These are phyloP conservation scores for Camptogramma bilineatum DNA, from an alignment of 2,888 invertebrate genomes.

Conservation along the genomic window DNA sequence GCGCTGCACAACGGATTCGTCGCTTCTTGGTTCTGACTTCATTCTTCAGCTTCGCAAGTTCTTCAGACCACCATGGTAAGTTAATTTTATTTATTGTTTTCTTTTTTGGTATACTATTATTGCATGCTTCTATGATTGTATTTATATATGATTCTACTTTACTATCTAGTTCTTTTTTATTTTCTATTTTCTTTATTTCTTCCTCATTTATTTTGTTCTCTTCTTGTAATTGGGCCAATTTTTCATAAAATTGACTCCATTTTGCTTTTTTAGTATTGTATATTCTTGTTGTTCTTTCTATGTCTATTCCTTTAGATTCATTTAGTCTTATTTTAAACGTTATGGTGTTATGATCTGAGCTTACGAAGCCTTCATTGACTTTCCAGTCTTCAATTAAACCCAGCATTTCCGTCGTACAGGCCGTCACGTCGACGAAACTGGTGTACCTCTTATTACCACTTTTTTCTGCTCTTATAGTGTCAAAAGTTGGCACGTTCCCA, in stretches of 20 bases:
- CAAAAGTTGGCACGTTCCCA: slow-evolving; percentile 45
- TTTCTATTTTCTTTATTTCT: slow-evolving; percentile 19
- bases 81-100: slow-evolving; percentile 10
- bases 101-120: slow-evolving; percentile 9
- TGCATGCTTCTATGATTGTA: slow-evolving; percentile 18
- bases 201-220: slow-evolving; percentile 11
- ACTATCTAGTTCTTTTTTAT: slow-evolving; percentile 5
- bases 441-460: slow-evolving; percentile 16
- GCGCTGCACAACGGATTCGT: no score
- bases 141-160: no score
- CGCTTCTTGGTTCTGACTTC: no score
- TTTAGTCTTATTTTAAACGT: no score
- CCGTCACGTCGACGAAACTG: slow-evolving; percentile 47
- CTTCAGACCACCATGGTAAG: slow-evolving; percentile 31
- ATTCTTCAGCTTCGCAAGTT: no score
- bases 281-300: slow-evolving; percentile 19
- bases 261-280: slow-evolving; percentile 28
- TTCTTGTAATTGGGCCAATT: slow-evolving; percentile 19
- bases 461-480: slow-evolving; percentile 41
- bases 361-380: no score
- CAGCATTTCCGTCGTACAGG: slow-evolving; percentile 35
- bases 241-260: slow-evolving; percentile 25
- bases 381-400: slow-evolving; percentile 34
- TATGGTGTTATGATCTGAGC: no score
- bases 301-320: slow-evolving; percentile 23